Conservation (phyloP, 2,888 invertebrate genomes). For the Aethes cnicana region DNA sequence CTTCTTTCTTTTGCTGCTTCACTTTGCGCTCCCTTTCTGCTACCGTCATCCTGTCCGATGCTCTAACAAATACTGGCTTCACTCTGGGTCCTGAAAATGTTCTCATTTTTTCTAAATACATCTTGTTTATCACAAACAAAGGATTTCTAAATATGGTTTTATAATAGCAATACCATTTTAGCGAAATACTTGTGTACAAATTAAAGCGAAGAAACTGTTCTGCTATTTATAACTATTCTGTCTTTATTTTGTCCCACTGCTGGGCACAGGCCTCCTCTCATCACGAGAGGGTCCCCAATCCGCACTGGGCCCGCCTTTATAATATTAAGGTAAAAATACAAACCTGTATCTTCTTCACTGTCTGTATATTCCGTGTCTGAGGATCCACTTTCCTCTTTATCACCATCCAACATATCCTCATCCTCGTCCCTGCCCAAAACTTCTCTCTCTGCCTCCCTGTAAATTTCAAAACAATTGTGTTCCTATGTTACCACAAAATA, state of each 20-base stretch:
- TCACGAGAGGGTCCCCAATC: no score
- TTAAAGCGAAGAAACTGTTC: no score
- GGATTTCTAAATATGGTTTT: no score
- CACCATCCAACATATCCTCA: constrained; percentile 84
- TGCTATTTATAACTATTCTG: no score
- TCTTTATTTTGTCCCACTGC: no score
- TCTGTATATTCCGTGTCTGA: constrained; percentile 94
- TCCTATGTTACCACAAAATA: no score
- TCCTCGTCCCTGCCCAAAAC: constrained; percentile 88
- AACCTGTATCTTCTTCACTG: constrained; percentile 93
- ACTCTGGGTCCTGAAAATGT: constrained; percentile 87
- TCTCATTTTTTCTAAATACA: background rate
- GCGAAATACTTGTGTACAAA: no score
- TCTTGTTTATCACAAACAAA: no score
- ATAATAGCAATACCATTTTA: no score
- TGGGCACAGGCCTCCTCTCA: no score
- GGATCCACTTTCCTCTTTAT: constrained; percentile 86
- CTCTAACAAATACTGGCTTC: constrained; percentile 97
- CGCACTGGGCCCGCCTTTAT: no score
- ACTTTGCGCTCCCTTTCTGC: constrained; percentile 96
- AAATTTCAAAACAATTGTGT: constrained; percentile 30
- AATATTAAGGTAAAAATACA: no score
- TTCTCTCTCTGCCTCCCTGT: constrained; percentile 87
- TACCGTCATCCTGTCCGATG: constrained; percentile 96
- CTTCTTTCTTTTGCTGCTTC: constrained; percentile 91